Base-by-base conservation (phyloP, 2,113 vertebrate genomes). In the Paratilapia polleni region DNA sequence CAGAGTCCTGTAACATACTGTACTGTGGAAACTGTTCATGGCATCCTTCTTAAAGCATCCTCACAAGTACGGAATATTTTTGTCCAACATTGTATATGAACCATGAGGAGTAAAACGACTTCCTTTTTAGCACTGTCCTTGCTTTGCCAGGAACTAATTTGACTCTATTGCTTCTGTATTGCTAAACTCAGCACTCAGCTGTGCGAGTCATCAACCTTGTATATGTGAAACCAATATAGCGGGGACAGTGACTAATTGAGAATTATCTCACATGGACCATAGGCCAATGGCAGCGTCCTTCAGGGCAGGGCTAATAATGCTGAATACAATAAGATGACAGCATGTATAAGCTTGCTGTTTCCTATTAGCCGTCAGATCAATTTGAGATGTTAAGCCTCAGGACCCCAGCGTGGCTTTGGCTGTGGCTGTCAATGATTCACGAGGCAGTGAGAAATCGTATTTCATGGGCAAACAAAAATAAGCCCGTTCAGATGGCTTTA, bases 381-480 rank as follows among this genome's bases (percentile, higher is more conserved):
- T 89, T 73, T 84, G 26, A 81, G 80, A 90, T 80, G 85, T 58
- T 88, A 83, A 89, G 88, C 90, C 81, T 6, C 36, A 0, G 26
- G 76, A 91, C 87, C 81, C 49, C 61, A 2, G 70, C 68, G 0
- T n/a, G 74, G 47, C 63, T 80, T 62, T 19, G 66, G 77, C 52
- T 43, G 62, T 31, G 77, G 77, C 84, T 87, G 81, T 84, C 84
- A 13, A 28, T 81, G 79, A 91, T 31, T 83, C 74, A 70, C 28
- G 15, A 80, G 62, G 79, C 70, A 6, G 38, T 58, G 85, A 82
- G 86, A 88, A 80, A 87, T 77, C 54, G 20, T 73, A 78, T 88
- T 91, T 91, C 85, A 87, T 77, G 82, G 84, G 68, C 79, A 87
- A 92, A 91, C 91, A 88, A 84, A 89, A 91, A 83, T 87, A 70